These are phyloP conservation scores for Sylvilagus bachmani DNA, from an alignment of 2,113 vertebrate genomes.

Conservation along the genomic window DNA sequence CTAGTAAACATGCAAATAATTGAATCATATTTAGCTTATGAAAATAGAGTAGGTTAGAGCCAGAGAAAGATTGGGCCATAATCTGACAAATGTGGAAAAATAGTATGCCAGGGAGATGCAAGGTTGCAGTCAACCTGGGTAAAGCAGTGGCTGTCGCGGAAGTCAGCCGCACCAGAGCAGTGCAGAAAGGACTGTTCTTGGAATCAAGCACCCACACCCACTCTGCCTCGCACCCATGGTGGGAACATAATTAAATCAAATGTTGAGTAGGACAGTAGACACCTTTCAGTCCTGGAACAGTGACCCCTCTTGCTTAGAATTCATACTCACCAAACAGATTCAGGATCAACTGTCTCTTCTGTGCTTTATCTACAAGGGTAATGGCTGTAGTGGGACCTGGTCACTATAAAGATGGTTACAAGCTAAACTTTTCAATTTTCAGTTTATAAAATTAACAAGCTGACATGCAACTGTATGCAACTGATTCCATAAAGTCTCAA, in stretches of 20 bases:
- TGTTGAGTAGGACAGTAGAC: not conserved
- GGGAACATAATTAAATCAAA: not conserved
- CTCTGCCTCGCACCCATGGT: not conserved
- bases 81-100: not conserved
- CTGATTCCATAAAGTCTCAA: not conserved
- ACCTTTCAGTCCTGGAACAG: not conserved
- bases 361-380: not conserved
- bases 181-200: not conserved
- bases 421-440: not conserved
- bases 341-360: not conserved
- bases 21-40: not conserved
- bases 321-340: not conserved
- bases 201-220: not conserved
- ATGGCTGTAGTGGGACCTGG: not conserved
- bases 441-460: slow-evolving; percentile 17
- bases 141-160: not conserved
- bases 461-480: not conserved
- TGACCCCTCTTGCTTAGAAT: not conserved
- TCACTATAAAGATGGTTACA: not conserved
- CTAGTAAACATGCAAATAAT: not conserved
- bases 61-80: not conserved
- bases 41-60: not conserved
- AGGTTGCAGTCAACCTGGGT: not conserved
- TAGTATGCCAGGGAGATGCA: not conserved
- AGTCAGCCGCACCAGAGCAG: too few relatives aligned